A percentile compares a stretch with the other conserved stretches of the same genome.
Conservation (phyloP, 2,113 vertebrate species). For the Anarhynchus alexandrinus region DNA sequence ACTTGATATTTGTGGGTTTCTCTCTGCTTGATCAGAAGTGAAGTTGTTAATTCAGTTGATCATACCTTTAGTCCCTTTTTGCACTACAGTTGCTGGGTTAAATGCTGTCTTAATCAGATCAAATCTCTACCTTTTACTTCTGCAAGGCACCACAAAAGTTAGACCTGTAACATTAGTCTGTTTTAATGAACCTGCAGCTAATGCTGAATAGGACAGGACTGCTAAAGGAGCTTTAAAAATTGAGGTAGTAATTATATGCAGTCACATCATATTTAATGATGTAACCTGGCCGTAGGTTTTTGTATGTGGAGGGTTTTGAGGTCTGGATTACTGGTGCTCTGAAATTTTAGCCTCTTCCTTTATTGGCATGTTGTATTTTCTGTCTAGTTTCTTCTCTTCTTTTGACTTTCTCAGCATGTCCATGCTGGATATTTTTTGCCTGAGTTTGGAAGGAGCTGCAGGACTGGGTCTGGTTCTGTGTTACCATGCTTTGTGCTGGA, state of each 20-base stretch:
- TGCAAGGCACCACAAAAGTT: background rate
- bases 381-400: background rate
- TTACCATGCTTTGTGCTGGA: background rate
- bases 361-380: background rate
- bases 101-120: constrained; percentile 1
- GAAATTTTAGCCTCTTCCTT: background rate
- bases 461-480: background rate
- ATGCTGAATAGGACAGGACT: background rate
- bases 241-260: background rate
- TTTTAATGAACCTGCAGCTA: background rate
- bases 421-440: background rate
- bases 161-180: background rate
- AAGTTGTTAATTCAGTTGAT: constrained; percentile 41
- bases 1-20: constrained; percentile 20
- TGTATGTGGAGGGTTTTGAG: background rate
- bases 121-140: background rate
- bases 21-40: background rate
- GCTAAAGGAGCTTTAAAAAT: background rate
- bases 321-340: background rate
- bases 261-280: background rate
- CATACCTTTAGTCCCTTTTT: background rate
- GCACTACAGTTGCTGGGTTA: background rate
- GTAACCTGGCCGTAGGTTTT: background rate
- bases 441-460: background rate
- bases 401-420: background rate